Conservation (phyloP, 2,888 invertebrate genomes). For the Camponotus fellah region DNA sequence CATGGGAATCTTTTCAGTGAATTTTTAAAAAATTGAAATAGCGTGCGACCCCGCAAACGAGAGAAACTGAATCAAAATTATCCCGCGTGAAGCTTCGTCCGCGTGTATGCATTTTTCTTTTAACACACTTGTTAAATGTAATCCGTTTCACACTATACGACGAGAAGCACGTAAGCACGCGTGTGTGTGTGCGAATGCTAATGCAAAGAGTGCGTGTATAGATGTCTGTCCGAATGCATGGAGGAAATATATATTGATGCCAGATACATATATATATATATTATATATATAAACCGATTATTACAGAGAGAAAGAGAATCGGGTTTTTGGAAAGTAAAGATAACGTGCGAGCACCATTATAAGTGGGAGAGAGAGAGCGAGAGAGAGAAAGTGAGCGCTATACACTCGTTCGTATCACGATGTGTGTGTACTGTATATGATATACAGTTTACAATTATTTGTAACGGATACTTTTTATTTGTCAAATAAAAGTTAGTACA, state of each 20-base stretch:
- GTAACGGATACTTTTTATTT: constrained; percentile 84
- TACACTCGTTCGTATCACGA: constrained; percentile 74
- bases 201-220: constrained; percentile 31
- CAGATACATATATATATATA: background rate
- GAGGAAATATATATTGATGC: constrained; percentile 9
- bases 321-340: constrained; percentile 43
- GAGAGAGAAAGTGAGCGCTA: constrained; percentile 59
- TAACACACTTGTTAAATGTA: constrained; percentile 51
- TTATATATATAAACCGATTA: constrained; percentile 31
- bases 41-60: constrained; percentile 17
- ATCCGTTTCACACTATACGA: constrained; percentile 38
- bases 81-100: constrained; percentile 49
- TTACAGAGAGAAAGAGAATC: constrained; percentile 30
- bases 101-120: constrained; percentile 50
- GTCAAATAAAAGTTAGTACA: constrained; percentile 85
- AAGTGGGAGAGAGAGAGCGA: constrained; percentile 27
- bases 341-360: constrained; percentile 42
- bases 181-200: constrained; percentile 25
- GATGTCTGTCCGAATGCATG: constrained; percentile 35
- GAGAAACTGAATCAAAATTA: constrained; percentile 51
- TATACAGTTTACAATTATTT: constrained; percentile 84
- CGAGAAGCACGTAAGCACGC: constrained; percentile 46
- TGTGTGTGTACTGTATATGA: constrained; percentile 81
- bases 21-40: background rate
- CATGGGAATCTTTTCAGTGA: background rate